Base-by-base conservation (phyloP, 2,113 vertebrate species). In the Cololabis saira region DNA sequence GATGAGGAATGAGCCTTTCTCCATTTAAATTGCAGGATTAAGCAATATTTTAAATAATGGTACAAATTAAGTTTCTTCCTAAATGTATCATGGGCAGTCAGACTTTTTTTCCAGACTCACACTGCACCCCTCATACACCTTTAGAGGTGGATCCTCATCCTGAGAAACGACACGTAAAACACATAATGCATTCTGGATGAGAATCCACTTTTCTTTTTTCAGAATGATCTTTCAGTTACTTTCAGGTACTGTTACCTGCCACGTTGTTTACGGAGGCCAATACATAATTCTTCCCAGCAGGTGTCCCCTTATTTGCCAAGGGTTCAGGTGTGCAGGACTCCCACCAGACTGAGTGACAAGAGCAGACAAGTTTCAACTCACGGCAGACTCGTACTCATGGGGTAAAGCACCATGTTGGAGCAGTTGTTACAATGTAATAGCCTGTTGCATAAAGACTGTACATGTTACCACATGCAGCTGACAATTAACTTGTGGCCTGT, bases 301-400 rank as follows among this genome's bases (percentile, higher is more conserved):
- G 42, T 19, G 41, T 59, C 54, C 58, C 44, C 50, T 13, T 44
- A 53, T 44, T 71, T 50, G 37, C 21, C 11, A 3, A 12, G 18
- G 73, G 69, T 79, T 85, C 89, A 87, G 85, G 74, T 86, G 82
- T 72, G 43, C 17, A 30, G 43, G 24, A 37, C 17, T 80, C 75
- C 80, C 76, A 1, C 18, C 33, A 83, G 87, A 88, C 71, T 64
- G 81, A 80, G 58, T 67, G 65, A 90, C 92, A 90, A 87, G 93
- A 73, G 72, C 82, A 80, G 83, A 91, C 93, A 92, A 43, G 93
- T 71, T 27, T 84, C 64, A 74, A 74, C 83, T 81, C 78, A 61
- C 67, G 48, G 17, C 77, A 55, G 61, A 67, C 1, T 22, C 14
- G 6, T 45, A 74, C 91, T 78, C 87, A 2, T 21, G 87, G 87